Percentiles rank a stretch among this genome's conserved stretches.
Evolutionary conservation across 2,888 invertebrate genomes (phyloP).

Genomic region (Eupeodes luniger): DNA sequence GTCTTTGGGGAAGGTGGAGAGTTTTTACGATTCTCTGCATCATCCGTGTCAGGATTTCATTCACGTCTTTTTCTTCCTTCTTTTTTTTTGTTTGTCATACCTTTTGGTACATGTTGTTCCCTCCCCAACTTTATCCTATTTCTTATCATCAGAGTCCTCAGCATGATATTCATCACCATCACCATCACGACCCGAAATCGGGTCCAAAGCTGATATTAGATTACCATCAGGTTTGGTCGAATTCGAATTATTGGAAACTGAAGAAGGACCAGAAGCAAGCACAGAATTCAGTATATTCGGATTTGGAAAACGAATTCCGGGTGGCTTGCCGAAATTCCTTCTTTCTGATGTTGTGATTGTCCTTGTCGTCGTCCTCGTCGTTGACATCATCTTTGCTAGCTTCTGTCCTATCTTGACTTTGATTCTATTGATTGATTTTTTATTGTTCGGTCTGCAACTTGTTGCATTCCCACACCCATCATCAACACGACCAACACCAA

Average conservation of each 20-base stretch:
- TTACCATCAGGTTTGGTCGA: conserved; percentile 49
- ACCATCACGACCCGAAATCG: conserved; percentile 16
- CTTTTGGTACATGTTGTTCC: background rate
- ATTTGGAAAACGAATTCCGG: conserved; percentile 37
- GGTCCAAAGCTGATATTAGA: conserved; percentile 56
- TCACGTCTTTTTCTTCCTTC: background rate
- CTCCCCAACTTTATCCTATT: conserved; percentile 3
- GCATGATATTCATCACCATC: conserved; percentile 12
- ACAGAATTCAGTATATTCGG: conserved; percentile 14
- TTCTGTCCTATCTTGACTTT: conserved; percentile 38
- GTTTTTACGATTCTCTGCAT: conserved; percentile 20
- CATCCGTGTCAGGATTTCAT: conserved; percentile 2
- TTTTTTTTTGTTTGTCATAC: conserved; percentile 13
- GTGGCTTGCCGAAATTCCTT: conserved; percentile 23
- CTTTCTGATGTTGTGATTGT: background rate
- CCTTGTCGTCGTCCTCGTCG: background rate
- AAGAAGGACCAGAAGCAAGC: background rate
- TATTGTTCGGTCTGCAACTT: conserved; percentile 44
- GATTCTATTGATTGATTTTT: conserved; percentile 57
- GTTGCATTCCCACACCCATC: conserved; percentile 32
- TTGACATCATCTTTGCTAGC: conserved; percentile 8
- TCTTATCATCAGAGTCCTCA: conserved; percentile 3
- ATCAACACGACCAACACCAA: background rate
- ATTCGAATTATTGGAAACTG: background rate
- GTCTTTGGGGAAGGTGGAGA: background rate